Evolutionary conservation across 2,797 vertebrate species (phyloP), one percentile per base, ranked within the genome.

Genomic region (Poecilia wingei): DNA sequence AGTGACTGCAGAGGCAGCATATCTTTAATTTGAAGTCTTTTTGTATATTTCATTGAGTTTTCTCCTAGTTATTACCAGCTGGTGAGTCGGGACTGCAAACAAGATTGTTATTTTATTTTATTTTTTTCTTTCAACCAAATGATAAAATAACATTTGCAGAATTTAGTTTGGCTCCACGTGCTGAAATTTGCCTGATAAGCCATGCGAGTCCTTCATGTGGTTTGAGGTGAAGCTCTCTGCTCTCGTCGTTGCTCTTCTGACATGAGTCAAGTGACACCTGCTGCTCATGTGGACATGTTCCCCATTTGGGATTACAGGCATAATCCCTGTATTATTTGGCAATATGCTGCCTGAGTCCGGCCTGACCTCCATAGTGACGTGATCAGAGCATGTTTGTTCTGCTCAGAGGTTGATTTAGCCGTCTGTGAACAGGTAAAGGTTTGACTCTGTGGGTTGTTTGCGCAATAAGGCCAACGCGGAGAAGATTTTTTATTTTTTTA

Each of bases 321-420:
- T 94, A 93, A 95, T 94, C 93, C 90, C 82, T 92, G 93, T 92
- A 94, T 90, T 90, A 88, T 92, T 92, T 91, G 85, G 88, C 88
- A 92, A 87, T 87, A 85, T 83, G 89, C 86, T 89, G 84, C 84
- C 80, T 78, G 84, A 83, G 85, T 85, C 84, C 82, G 59, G 33
- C 64, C 79, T 89, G 89, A 92, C 93, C 92, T 92, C 91, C 84
- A 22, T 73, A 41, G 76, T 59, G 84, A 88, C 78, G 76, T 81
- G 82, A 86, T 86, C 72, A 57, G 22, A 69, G 59, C 66, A 31
- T 55, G 80, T 74, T 76, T 83, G 82, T 70, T 61, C 72, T 25
- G n/a, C 41, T 49, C 68, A 59, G 64, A 6, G 22, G 74, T 66
- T 73, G 49, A 47, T 61, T 71, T 68, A 36, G 45, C 69, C 74